Percentiles rank a stretch among this genome's conserved stretches.
phyloP scores from a whole-genome alignment of 2,888 invertebrate genomes.

The Philaethria dido region DNA sequence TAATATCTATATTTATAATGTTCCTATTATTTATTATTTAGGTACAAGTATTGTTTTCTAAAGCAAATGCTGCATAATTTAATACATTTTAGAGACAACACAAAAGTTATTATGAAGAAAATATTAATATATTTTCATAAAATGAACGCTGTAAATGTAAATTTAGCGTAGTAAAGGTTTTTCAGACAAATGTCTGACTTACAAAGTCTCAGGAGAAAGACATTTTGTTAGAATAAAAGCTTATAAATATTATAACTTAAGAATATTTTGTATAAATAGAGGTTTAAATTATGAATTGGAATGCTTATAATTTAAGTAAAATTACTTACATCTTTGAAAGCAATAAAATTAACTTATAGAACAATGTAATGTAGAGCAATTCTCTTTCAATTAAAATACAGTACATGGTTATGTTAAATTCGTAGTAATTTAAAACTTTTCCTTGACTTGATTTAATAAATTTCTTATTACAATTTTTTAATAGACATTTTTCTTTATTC shows the following conservation, averaged over 20 bases:
- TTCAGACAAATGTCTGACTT: slow-evolving; percentile 18
- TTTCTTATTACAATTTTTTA: too few species aligned
- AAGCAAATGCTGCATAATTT: slow-evolving; percentile 10
- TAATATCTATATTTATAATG: too few species aligned
- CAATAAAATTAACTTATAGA: too few species aligned
- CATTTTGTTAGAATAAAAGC: slow-evolving; percentile 19
- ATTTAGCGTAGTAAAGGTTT: slow-evolving; percentile 14
- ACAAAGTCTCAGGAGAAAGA: slow-evolving; percentile 22
- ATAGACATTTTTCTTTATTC: too few species aligned
- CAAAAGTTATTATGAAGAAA: slow-evolving; percentile 20
- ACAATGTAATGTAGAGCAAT: too few species aligned
- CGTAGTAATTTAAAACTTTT: too few species aligned
- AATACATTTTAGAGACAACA: slow-evolving; percentile 10
- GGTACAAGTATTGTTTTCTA: too few species aligned
- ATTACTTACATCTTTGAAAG: background rate
- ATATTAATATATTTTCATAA: slow-evolving; percentile 23
- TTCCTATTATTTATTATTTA: too few species aligned
- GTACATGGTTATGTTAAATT: too few species aligned
- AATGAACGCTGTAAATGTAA: slow-evolving; percentile 24
- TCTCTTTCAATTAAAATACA: too few species aligned
- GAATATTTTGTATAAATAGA: background rate
- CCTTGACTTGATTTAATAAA: too few species aligned
- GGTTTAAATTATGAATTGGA: slow-evolving; percentile 6
- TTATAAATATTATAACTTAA: background rate
- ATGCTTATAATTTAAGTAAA: slow-evolving; percentile 9